These are phyloP conservation scores for Psittacara wagleri DNA, from an alignment of 2,113 vertebrate genomes.

Conservation along the genomic window DNA sequence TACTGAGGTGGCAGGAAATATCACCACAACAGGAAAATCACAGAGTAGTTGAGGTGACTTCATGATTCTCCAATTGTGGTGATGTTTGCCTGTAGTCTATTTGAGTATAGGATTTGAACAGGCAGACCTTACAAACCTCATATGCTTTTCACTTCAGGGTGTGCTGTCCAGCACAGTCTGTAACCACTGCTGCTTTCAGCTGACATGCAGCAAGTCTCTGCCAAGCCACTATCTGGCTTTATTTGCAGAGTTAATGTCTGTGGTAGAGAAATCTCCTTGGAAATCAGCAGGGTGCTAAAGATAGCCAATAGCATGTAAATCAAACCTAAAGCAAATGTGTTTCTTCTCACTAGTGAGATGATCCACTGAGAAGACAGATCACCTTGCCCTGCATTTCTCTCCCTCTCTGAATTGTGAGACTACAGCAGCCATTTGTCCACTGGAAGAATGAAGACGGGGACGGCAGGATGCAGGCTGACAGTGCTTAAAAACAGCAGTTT, in stretches of 20 bases:
- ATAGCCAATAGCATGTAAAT: slow-evolving; percentile 13
- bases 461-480: not conserved
- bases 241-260: not conserved
- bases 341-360: not conserved
- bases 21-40: not conserved
- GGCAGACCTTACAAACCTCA: not conserved
- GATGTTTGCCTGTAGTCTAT: not conserved
- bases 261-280: not conserved
- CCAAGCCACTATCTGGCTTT: not conserved
- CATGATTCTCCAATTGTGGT: not conserved
- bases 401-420: not conserved
- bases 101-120: not conserved
- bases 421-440: not conserved
- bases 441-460: not conserved
- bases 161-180: not conserved
- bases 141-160: not conserved
- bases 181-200: not conserved
- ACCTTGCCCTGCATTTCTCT: not conserved
- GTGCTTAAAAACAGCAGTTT: slow-evolving; percentile 24
- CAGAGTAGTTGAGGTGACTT: not conserved
- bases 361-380: slow-evolving; percentile 9
- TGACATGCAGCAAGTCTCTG: not conserved
- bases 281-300: not conserved
- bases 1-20: not conserved
- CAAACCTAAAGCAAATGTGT: not conserved